Evolutionary conservation across 1,140 invertebrate species (phyloP).

Genomic region (Cryptotermes secundus): DNA sequence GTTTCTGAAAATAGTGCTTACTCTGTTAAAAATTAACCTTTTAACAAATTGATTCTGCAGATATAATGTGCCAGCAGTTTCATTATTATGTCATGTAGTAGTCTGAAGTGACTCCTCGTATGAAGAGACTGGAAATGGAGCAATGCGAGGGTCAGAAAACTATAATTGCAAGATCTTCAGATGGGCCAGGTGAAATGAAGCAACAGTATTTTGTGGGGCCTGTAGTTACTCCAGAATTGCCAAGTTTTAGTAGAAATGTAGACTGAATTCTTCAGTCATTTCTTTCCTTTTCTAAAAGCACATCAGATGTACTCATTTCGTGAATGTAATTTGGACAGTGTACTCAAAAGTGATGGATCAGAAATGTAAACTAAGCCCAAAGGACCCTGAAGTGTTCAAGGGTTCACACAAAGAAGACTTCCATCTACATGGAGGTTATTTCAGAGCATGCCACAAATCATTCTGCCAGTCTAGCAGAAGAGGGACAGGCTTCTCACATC

Average conservation of each 20-base stretch:
- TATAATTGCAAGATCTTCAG: not conserved
- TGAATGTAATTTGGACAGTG: not conserved
- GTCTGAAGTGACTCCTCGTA: too few relatives aligned
- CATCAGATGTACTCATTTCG: not conserved
- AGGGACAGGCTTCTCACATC: too few relatives aligned
- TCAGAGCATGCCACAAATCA: not conserved
- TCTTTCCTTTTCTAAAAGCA: not conserved
- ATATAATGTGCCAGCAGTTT: not conserved
- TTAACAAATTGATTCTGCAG: not conserved
- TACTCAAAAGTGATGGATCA: not conserved
- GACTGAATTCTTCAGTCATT: not conserved
- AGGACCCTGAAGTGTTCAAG: not conserved
- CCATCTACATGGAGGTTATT: too few relatives aligned
- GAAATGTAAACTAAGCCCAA: not conserved
- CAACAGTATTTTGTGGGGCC: not conserved
- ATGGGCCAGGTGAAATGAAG: not conserved
- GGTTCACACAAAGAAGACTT: not conserved
- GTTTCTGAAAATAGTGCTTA: not conserved
- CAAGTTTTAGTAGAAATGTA: not conserved
- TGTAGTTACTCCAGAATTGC: not conserved
- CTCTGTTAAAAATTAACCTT: not conserved
- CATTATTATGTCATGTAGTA: not conserved
- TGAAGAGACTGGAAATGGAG: not conserved
- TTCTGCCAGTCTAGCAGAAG: too few relatives aligned
- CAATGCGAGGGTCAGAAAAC: not conserved